phyloP scores from a whole-genome alignment of 2,888 invertebrate species.

The Erebia ligea region DNA sequence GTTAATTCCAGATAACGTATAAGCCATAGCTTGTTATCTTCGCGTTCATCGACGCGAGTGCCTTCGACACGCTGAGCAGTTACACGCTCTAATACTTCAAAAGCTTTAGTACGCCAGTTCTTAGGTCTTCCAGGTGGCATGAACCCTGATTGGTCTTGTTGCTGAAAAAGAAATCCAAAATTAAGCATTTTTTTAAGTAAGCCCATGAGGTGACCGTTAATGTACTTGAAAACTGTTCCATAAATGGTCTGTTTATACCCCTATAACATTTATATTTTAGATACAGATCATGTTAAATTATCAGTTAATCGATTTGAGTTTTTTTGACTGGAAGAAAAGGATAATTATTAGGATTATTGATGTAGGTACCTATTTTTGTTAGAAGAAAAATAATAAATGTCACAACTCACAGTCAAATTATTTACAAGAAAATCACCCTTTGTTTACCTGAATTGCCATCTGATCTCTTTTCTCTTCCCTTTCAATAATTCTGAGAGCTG shows the following conservation, averaged over 20 bases:
- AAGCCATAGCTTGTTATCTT: slow-evolving; percentile 97
- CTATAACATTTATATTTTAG: no score
- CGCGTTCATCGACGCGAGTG: slow-evolving; percentile 95
- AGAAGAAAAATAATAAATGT: not conserved
- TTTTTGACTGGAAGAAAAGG: no score
- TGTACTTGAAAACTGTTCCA: no score
- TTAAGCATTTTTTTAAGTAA: no score
- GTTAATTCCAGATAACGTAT: slow-evolving; percentile 96
- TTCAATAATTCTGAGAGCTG: slow-evolving; percentile 97
- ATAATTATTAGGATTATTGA: no score
- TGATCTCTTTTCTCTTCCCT: slow-evolving; percentile 97
- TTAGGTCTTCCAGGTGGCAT: slow-evolving; percentile 97
- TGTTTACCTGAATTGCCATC: slow-evolving; percentile 87
- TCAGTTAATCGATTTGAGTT: no score
- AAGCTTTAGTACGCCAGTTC: slow-evolving; percentile 93
- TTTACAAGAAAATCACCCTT: not conserved
- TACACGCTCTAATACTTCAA: slow-evolving; percentile 90
- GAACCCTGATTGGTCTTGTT: slow-evolving; percentile 92
- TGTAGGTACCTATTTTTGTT: no score
- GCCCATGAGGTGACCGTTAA: no score
- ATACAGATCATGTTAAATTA: no score
- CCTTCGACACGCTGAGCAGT: slow-evolving; percentile 95
- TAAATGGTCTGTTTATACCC: no score
- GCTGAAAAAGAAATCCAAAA: slow-evolving; percentile 62
- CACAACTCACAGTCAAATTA: not conserved